These are phyloP conservation scores for Pelecanoides urinatrix DNA, from an alignment of 2,113 vertebrate genomes.

Conservation along the genomic window DNA sequence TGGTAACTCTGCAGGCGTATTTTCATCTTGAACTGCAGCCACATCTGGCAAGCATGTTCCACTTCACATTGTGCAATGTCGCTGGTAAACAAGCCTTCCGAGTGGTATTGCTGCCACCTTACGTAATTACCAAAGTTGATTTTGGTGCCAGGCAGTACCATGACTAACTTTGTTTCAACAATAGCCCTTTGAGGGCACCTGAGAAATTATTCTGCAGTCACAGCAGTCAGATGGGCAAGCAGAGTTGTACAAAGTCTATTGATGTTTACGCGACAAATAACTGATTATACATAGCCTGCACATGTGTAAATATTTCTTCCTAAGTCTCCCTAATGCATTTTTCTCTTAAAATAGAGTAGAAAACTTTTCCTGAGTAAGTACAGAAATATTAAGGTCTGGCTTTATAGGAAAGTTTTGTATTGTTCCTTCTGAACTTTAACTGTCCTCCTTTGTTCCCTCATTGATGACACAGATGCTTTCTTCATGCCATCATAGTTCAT, in stretches of 20 bases:
- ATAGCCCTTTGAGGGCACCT: constrained; percentile 53
- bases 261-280: background rate
- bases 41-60: background rate
- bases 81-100: background rate
- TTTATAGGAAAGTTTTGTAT: background rate
- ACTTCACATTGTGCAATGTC: constrained; percentile 4
- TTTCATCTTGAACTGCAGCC: constrained; percentile 1
- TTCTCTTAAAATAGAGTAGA: background rate
- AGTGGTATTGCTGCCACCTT: constrained; percentile 18
- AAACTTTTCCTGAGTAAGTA: background rate
- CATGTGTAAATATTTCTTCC: background rate
- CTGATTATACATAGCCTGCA: background rate
- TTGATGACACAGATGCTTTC: constrained; percentile 29
- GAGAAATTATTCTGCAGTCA: constrained; percentile 49
- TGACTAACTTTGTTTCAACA: constrained; percentile 42
- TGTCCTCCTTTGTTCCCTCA: background rate
- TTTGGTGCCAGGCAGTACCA: constrained; percentile 43
- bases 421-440: constrained; percentile 13
- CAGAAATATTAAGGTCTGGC: background rate
- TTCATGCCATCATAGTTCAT: constrained; percentile 31
- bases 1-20: background rate
- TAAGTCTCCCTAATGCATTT: background rate
- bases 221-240: background rate
- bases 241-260: background rate
- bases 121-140: constrained; percentile 7